phyloP scores from a whole-genome alignment of 2,113 vertebrate genomes.

The Coryphaenoides rupestris region DNA sequence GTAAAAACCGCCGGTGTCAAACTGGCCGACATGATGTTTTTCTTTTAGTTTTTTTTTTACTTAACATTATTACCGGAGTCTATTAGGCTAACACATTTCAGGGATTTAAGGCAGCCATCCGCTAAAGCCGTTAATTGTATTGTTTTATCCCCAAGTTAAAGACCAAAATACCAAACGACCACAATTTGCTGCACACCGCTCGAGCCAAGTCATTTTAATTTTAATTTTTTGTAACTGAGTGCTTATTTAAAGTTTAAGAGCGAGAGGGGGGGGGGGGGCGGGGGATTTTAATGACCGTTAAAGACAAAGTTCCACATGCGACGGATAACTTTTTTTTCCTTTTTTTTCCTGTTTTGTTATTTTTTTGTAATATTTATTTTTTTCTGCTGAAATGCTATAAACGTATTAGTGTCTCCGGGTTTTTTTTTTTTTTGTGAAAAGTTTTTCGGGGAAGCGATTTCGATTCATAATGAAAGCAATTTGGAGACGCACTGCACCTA shows the following conservation, averaged over 20 bases:
- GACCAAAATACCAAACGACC: slow-evolving; percentile 54
- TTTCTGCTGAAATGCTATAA: no score
- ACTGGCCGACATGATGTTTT: slow-evolving; percentile 55
- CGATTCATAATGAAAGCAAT: slow-evolving; percentile 56
- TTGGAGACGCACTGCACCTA: slow-evolving; percentile 56
- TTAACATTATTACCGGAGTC: slow-evolving; percentile 35
- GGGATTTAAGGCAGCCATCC: slow-evolving; percentile 64
- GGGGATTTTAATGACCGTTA: no score
- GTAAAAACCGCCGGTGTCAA: slow-evolving; percentile 49
- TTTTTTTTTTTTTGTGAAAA: slow-evolving; percentile 13
- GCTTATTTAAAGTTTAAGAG: slow-evolving; percentile 20
- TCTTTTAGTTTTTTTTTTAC: no score
- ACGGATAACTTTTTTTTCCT: slow-evolving; percentile 19
- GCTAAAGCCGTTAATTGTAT: slow-evolving; percentile 57
- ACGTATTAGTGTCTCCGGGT: background rate
- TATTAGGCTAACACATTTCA: slow-evolving; percentile 52
- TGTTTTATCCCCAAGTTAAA: slow-evolving; percentile 62
- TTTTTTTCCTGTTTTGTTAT: slow-evolving; percentile 20
- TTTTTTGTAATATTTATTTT: slow-evolving; percentile 20
- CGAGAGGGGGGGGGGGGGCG: no score
- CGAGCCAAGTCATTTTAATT: slow-evolving; percentile 59
- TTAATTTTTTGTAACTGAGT: slow-evolving; percentile 48
- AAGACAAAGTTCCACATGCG: no score
- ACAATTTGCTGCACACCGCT: slow-evolving; percentile 38
- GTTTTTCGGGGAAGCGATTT: slow-evolving; percentile 45